Conservation (phyloP, 2,888 invertebrate genomes). For the Frankliniella intonsa region DNA sequence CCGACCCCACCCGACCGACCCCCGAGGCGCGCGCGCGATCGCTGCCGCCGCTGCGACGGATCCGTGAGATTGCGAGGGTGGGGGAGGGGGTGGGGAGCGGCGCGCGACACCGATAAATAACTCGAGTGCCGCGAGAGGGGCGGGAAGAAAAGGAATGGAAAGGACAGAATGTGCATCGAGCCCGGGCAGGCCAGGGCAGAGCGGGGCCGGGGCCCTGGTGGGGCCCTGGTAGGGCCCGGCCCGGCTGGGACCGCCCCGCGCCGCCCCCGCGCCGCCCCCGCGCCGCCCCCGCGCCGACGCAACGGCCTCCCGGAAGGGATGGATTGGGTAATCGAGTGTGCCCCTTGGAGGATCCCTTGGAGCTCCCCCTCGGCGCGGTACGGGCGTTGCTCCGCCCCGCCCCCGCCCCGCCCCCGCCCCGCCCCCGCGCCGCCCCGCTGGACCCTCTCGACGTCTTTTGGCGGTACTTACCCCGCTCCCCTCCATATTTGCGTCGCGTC, state of each 20-base stretch:
- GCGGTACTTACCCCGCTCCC: no score
- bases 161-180: no score
- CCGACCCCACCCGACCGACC: background rate
- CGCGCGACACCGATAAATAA: slow-evolving; percentile 24
- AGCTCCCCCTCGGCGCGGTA: background rate
- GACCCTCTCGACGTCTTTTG: no score
- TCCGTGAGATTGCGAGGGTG: background rate
- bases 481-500: no score
- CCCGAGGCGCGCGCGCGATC: background rate
- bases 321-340: slow-evolving; percentile 26
- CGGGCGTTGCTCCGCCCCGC: background rate
- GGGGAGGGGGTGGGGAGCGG: background rate
- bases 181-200: no score
- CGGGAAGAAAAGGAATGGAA: background rate
- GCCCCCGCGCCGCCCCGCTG: background rate
- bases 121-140: background rate
- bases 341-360: background rate
- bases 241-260: background rate
- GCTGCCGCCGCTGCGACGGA: slow-evolving; percentile 1
- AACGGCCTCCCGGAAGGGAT: background rate
- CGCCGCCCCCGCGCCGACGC: background rate
- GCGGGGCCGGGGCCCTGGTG: background rate
- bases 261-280: background rate
- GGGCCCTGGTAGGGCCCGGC: background rate
- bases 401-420: background rate